phyloP scores from a whole-genome alignment of 2,888 invertebrate genomes.

The Maniola hyperantus region DNA sequence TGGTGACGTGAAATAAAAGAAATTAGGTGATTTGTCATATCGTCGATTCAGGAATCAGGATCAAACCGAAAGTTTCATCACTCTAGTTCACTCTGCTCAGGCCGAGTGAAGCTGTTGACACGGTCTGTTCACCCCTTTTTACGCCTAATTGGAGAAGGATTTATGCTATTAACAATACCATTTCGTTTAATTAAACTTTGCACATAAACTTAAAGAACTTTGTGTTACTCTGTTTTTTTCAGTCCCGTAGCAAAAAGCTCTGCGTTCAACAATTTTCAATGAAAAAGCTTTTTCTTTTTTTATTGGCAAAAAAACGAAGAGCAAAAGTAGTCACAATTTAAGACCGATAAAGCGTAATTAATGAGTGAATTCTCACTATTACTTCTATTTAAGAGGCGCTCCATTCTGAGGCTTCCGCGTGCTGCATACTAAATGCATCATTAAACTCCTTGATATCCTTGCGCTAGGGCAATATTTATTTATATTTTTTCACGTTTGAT shows the following conservation, averaged over 20 bases:
- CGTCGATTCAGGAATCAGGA: too few relatives aligned
- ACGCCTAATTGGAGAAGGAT: too few relatives aligned
- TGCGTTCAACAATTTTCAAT: background rate
- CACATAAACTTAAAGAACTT: background rate
- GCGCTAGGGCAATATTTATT: background rate
- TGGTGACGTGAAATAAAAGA: too few relatives aligned
- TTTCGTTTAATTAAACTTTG: too few relatives aligned
- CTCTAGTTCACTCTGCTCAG: too few relatives aligned
- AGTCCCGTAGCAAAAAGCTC: background rate
- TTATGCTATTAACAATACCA: too few relatives aligned
- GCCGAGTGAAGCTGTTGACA: too few relatives aligned
- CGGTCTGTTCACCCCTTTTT: too few relatives aligned
- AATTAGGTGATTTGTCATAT: too few relatives aligned
- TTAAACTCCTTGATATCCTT: slow-evolving; percentile 35
- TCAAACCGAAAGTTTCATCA: too few relatives aligned
- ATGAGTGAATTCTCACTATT: slow-evolving; percentile 42
- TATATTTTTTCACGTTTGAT: background rate
- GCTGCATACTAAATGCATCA: slow-evolving; percentile 50
- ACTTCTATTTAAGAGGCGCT: slow-evolving; percentile 16
- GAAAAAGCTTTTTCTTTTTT: background rate
- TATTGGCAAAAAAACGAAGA: background rate
- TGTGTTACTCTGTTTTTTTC: background rate
- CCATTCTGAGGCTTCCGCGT: slow-evolving; percentile 36
- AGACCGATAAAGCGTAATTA: slow-evolving; percentile 45
- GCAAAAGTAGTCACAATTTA: slow-evolving; percentile 33